Percentiles rank a stretch among this genome's conserved stretches.
These are phyloP conservation scores for Trachelus stipa DNA, from an alignment of 2,888 invertebrate species.

Conservation along the genomic window DNA sequence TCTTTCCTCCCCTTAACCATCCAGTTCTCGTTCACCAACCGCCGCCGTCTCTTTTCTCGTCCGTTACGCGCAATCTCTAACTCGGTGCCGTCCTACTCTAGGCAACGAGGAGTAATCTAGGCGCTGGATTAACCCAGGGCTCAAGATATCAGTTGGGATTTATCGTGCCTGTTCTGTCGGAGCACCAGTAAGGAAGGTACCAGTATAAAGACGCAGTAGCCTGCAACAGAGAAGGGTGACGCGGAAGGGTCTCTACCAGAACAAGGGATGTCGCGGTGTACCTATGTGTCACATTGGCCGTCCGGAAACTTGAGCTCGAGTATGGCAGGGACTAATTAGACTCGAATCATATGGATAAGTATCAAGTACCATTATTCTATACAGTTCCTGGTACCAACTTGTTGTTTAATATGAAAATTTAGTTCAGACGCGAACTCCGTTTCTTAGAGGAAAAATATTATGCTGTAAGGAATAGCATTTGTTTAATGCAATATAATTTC, in stretches of 20 bases:
- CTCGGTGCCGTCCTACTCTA: constrained; percentile 39
- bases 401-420: neutral
- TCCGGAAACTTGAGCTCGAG: neutral
- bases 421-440: neutral
- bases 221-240: neutral
- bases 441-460: neutral
- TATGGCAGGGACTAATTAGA: neutral
- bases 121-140: constrained; percentile 59
- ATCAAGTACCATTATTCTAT: neutral
- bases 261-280: neutral
- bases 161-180: constrained; percentile 34
- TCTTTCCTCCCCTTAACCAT: constrained; percentile 34
- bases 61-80: constrained; percentile 52
- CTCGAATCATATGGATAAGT: neutral
- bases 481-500: neutral
- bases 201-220: neutral
- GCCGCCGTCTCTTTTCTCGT: constrained; percentile 36
- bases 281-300: neutral
- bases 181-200: neutral
- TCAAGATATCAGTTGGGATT: constrained; percentile 62
- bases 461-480: neutral
- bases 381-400: neutral
- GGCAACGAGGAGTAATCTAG: constrained; percentile 63
- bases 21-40: constrained; percentile 31
- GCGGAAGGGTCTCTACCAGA: neutral